A percentile compares a stretch with the other conserved stretches of the same genome.
Conservation (phyloP, 2,113 vertebrate species). For the Nerophis ophidion region DNA sequence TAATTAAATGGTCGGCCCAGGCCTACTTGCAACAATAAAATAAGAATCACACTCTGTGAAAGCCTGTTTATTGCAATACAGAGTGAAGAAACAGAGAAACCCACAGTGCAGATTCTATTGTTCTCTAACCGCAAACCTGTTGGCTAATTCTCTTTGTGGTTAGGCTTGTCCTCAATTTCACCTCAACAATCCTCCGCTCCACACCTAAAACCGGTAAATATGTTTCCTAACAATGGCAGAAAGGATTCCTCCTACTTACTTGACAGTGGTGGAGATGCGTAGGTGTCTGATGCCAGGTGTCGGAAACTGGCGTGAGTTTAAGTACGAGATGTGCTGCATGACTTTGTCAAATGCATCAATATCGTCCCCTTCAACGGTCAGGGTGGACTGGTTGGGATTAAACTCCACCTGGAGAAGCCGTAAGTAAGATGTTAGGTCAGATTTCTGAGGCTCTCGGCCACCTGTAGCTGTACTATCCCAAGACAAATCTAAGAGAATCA, state of each 20-base stretch:
- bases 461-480: neutral
- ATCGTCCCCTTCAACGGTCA: constrained; percentile 87
- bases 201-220: constrained; percentile 5
- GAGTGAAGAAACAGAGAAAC: constrained; percentile 11
- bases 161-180: constrained; percentile 19
- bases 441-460: no score
- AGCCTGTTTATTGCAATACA: neutral
- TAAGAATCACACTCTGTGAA: neutral
- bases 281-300: constrained; percentile 91
- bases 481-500: neutral
- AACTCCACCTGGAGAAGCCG: constrained; percentile 77
- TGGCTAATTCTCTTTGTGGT: constrained; percentile 29
- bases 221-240: constrained; percentile 4
- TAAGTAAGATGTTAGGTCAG: neutral
- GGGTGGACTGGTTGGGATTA: constrained; percentile 79
- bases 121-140: constrained; percentile 4
- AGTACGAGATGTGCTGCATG: constrained; percentile 89
- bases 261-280: constrained; percentile 78
- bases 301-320: constrained; percentile 95
- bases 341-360: constrained; percentile 84
- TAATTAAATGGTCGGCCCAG: no score
- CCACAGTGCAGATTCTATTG: constrained; percentile 6
- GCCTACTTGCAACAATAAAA: neutral
- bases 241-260: constrained; percentile 62
- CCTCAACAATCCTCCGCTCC: constrained; percentile 7